Evolutionary conservation across 2,797 vertebrate genomes (phyloP), one percentile per base, ranked within the genome.

Genomic region (Spinus olivaceus): DNA sequence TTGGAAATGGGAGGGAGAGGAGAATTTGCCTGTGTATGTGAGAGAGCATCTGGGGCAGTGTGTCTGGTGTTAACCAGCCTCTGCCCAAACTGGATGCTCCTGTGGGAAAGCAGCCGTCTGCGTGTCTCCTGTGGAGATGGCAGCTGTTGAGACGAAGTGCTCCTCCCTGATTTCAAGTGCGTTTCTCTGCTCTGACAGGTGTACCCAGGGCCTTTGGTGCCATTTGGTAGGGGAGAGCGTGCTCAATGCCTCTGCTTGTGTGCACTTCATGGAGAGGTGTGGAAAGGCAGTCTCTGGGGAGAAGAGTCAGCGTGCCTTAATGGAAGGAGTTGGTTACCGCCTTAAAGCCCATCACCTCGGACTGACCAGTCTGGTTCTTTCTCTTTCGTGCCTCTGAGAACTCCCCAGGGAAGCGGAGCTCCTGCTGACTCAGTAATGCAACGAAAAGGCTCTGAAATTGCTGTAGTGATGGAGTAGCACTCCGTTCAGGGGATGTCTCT

Each of bases 331-430:
- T 83, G 33, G 19, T 66, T 81, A 63, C 66, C 39, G 41, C 54
- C 54, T 90, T 74, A 51, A 37, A 92, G 70, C 47, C 27, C 65
- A 77, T 88, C 46, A 70, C 24, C 16, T 60, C 23, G 7, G 39
- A 88, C 90, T 11, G 8, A 92, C 89, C 86, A 8, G 91, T 85
- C 87, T 86, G 92, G 88, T 96, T 97, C 66, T 93, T 95, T 96
- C 77, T 80, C 86, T 94, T 86, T 78, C 0, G 1, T 86, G 66
- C 60, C 88, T 82, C 61, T 87, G 70, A 94, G 87, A 91, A 72
- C 27, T 94, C 50, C 35, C 30, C 32, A 65, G 60, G 44, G n/a
- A 79, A 76, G 71, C 27, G 67, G 61, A 84, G 80, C 65, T 90
- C 70, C 59, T 90, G 86, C 76, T 94, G 95, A 94, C 65, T 95